Evolutionary conservation across 2,113 vertebrate genomes (phyloP).

Genomic region (Larimichthys crocea): DNA sequence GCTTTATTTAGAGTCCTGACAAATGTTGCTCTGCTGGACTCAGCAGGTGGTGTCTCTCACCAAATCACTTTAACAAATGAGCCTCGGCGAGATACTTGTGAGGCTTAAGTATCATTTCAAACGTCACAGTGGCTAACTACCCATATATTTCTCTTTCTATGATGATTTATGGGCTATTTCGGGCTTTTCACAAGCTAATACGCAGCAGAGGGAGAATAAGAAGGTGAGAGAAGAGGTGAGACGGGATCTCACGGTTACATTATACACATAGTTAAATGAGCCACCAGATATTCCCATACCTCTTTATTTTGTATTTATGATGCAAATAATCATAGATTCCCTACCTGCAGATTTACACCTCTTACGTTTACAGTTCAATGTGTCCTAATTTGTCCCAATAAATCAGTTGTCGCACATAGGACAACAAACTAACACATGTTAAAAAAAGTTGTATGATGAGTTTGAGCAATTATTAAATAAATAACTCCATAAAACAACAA

Average conservation of each 20-base stretch:
- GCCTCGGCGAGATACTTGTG: neutral
- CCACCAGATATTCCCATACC: neutral
- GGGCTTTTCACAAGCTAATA: neutral
- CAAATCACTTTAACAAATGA: constrained; percentile 43
- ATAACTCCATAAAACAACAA: neutral
- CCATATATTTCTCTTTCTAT: neutral
- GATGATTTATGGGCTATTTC: constrained; percentile 13
- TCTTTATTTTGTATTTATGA: neutral
- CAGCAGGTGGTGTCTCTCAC: constrained; percentile 65
- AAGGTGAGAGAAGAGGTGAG: neutral
- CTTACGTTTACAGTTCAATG: too few relatives aligned
- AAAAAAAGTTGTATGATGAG: neutral
- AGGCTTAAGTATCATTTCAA: constrained; percentile 21
- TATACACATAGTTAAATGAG: neutral
- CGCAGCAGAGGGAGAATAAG: neutral
- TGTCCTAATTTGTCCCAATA: neutral
- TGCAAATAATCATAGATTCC: neutral
- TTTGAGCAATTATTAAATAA: neutral
- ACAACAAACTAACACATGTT: neutral
- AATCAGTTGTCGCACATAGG: neutral
- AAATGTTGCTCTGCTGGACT: constrained; percentile 63
- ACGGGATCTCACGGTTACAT: neutral
- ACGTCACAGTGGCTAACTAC: constrained; percentile 8
- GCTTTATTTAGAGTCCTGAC: constrained; percentile 74
- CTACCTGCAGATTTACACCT: neutral